Conservation (phyloP, 1,140 invertebrate genomes). For the Macrobrachium nipponense region DNA sequence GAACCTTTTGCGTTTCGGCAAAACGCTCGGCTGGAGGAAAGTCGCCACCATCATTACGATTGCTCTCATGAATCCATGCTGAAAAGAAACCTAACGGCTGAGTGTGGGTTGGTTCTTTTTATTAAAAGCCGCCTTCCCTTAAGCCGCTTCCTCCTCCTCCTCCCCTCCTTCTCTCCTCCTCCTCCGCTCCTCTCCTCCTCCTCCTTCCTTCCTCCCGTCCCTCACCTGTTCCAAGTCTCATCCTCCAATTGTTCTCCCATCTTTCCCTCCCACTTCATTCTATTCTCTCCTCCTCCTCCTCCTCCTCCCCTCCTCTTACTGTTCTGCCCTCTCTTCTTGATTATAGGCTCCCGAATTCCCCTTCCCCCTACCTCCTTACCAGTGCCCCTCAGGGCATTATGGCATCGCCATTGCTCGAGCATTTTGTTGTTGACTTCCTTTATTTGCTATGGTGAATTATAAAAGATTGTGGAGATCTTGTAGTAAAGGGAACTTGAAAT, state of each 20-base stretch:
- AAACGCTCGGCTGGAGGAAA: no score
- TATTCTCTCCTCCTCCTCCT: constrained; percentile 11
- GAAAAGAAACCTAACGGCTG: no score
- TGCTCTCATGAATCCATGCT: no score
- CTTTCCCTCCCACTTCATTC: not conserved
- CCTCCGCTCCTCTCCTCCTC: not conserved
- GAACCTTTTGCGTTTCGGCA: no score
- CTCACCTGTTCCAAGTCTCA: not conserved
- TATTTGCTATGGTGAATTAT: no score
- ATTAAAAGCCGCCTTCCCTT: not conserved
- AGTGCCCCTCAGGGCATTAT: no score
- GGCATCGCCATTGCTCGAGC: no score
- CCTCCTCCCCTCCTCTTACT: not conserved
- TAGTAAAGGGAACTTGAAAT: no score
- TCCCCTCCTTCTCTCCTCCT: not conserved
- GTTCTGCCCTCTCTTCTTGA: not conserved
- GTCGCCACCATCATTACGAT: no score
- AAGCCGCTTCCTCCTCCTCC: not conserved
- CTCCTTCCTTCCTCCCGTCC: not conserved
- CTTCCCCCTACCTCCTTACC: not conserved
- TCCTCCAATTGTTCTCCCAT: not conserved
- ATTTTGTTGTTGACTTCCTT: no score
- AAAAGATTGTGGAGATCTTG: no score
- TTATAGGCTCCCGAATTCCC: not conserved
- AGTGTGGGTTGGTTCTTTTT: no score